Conservation (phyloP, 2,113 vertebrate genomes). For the Formicarius rufipectus region DNA sequence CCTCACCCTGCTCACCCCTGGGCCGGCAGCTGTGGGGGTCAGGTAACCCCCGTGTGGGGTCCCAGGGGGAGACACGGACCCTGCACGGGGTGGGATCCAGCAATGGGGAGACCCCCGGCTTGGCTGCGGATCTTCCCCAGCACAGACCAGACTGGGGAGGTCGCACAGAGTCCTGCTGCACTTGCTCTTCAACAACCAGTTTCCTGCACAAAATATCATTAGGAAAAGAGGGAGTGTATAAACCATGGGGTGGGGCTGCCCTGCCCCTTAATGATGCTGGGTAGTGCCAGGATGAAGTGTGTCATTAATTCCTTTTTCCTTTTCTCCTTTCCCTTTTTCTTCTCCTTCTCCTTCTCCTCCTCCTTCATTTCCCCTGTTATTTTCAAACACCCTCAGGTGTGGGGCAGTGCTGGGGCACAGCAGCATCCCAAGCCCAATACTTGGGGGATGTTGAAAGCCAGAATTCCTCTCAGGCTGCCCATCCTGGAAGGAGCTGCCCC, state of each 20-base stretch:
- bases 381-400: not conserved
- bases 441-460: not conserved
- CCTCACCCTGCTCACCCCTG: not conserved
- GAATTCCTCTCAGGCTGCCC: not conserved
- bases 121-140: not conserved
- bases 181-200: not conserved
- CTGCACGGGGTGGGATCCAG: not conserved
- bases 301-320: not conserved
- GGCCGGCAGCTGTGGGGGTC: not conserved
- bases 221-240: not conserved
- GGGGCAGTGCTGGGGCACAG: not conserved
- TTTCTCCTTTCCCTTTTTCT: not conserved
- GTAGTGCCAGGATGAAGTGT: not conserved
- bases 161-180: not conserved
- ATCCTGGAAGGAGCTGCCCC: fast-evolving
- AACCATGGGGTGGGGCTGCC: not conserved
- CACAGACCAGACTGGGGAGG: not conserved
- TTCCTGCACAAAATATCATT: not conserved
- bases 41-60: not conserved
- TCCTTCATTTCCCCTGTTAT: not conserved
- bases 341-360: not conserved
- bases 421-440: not conserved
- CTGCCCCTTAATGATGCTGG: not conserved
- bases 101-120: not conserved
- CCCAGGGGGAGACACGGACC: not conserved